Conservation (phyloP, 2,888 invertebrate genomes). For the Copidosoma aretas region DNA sequence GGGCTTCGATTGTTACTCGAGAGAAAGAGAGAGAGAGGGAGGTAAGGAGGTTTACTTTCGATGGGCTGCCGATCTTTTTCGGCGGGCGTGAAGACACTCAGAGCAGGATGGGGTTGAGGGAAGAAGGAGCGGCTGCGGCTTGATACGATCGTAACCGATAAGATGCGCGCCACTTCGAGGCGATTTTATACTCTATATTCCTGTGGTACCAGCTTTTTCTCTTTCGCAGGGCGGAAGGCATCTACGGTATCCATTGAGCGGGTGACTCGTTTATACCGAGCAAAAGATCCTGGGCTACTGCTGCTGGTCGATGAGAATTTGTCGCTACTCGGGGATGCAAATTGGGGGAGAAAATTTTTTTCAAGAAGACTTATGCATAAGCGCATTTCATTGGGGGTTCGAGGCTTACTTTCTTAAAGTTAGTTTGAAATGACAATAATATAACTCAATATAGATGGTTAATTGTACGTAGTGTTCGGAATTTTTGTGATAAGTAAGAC, state of each 20-base stretch:
- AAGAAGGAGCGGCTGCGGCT: conserved; percentile 39
- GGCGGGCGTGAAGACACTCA: background rate
- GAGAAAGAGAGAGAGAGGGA: conserved; percentile 32
- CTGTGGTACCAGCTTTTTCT: conserved; percentile 5
- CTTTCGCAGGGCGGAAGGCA: background rate
- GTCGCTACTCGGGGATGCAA: conserved; percentile 33
- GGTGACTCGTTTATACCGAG: conserved; percentile 12
- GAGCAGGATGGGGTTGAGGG: background rate
- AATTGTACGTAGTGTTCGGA: too few species aligned
- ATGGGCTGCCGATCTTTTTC: conserved; percentile 40
- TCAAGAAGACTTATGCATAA: background rate
- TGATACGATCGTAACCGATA: conserved; percentile 55
- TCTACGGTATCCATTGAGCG: conserved; percentile 18
- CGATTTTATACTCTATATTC: conserved; percentile 45
- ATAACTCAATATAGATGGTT: too few species aligned
- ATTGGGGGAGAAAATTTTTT: conserved; percentile 13
- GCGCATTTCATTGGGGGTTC: background rate
- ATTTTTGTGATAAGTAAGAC: too few species aligned
- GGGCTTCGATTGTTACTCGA: conserved; percentile 61
- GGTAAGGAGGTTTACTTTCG: conserved; percentile 48
- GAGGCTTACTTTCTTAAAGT: background rate
- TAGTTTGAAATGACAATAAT: background rate
- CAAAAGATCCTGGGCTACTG: background rate
- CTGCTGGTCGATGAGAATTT: conserved; percentile 28
- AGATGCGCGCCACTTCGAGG: conserved; percentile 38